These are phyloP conservation scores for Torymus texanus DNA, from an alignment of 2,888 invertebrate genomes.

Conservation along the genomic window DNA sequence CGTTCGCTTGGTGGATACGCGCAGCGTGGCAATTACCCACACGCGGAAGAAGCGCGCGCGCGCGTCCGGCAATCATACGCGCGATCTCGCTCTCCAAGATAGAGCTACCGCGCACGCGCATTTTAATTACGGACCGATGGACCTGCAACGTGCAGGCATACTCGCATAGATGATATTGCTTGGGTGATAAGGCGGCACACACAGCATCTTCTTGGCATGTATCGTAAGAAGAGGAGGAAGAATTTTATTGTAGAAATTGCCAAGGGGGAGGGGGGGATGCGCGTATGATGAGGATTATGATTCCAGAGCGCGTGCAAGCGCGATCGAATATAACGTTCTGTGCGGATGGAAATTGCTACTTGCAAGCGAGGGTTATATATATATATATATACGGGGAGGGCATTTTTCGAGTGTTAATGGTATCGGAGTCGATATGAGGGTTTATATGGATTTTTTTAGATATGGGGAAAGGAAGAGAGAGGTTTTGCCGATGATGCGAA, in stretches of 20 bases:
- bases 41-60: slow-evolving; percentile 56
- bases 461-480: too few species aligned
- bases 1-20: too few species aligned
- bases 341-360: too few species aligned
- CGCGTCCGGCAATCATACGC: slow-evolving; percentile 56
- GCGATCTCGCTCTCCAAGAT: slow-evolving; percentile 36
- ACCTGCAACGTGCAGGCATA: not conserved
- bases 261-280: not conserved
- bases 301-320: not conserved
- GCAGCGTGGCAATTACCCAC: slow-evolving; percentile 52
- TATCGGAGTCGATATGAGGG: too few species aligned
- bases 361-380: too few species aligned
- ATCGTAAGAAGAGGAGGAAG: slow-evolving; percentile 2
- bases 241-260: slow-evolving; percentile 48
- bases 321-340: too few species aligned
- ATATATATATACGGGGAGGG: too few species aligned
- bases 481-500: too few species aligned
- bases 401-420: too few species aligned
- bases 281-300: not conserved
- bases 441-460: too few species aligned
- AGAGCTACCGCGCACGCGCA: slow-evolving; percentile 47
- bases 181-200: too few species aligned
- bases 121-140: slow-evolving; percentile 56
- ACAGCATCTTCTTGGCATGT: not conserved
- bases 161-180: too few species aligned